Conservation (phyloP, 1,140 invertebrate species). For the Luehdorfia chinensis region DNA sequence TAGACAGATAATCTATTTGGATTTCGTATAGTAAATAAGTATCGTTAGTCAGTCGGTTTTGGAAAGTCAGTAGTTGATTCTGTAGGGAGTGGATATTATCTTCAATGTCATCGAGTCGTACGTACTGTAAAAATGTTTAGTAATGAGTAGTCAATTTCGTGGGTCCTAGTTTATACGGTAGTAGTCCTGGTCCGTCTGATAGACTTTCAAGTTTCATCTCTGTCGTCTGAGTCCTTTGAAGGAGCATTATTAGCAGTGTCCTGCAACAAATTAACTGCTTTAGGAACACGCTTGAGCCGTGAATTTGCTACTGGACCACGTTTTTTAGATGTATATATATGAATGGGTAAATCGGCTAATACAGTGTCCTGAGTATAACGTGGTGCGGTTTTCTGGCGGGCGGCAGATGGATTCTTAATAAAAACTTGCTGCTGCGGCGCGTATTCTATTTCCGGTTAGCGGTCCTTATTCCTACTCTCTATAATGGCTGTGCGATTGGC, state of each 20-base stretch:
- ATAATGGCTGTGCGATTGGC: constrained; percentile 17
- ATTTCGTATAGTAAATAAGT: too few relatives aligned
- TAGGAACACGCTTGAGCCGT: neutral
- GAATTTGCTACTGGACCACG: neutral
- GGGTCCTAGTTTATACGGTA: constrained; percentile 16
- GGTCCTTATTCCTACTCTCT: constrained; percentile 20
- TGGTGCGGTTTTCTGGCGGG: constrained; percentile 17
- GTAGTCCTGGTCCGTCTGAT: constrained; percentile 10
- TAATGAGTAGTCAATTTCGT: constrained; percentile 10
- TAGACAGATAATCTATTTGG: too few relatives aligned
- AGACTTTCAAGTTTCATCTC: constrained; percentile 18
- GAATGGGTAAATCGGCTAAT: neutral
- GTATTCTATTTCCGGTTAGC: constrained; percentile 26
- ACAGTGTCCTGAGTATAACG: neutral
- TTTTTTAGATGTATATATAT: neutral
- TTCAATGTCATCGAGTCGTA: constrained; percentile 11
- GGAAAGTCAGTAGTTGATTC: too few relatives aligned
- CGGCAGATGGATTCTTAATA: constrained; percentile 25
- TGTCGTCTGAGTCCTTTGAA: constrained; percentile 3
- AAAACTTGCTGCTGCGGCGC: too few relatives aligned
- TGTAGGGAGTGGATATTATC: too few relatives aligned
- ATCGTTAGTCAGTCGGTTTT: too few relatives aligned
- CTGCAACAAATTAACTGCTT: too few relatives aligned
- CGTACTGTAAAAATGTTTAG: too few relatives aligned
- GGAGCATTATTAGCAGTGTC: constrained; percentile 6